A percentile compares a stretch with the other conserved stretches of the same genome.
Evolutionary conservation across 2,113 vertebrate species (phyloP).

Genomic region (Gobiocypris rarus): DNA sequence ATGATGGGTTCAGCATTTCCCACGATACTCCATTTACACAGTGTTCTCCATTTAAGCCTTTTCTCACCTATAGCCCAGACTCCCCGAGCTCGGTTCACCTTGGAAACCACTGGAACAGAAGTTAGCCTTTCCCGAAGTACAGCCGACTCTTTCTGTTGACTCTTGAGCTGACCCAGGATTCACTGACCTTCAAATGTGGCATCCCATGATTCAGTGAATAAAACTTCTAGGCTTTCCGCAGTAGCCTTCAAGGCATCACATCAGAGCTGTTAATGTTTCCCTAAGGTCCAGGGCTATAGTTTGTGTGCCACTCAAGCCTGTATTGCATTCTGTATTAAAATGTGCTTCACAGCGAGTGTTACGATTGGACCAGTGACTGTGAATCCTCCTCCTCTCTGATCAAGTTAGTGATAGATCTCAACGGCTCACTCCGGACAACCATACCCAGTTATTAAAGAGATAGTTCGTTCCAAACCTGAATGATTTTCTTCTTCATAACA

Average conservation of each 20-base stretch:
- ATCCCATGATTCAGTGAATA: not conserved
- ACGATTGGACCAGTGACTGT: not conserved
- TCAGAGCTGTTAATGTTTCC: not conserved
- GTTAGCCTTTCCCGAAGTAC: not conserved
- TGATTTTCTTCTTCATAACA: not conserved
- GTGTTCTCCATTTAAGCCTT: conserved; percentile 2
- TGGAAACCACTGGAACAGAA: not conserved
- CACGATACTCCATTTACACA: not conserved
- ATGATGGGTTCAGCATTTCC: not conserved
- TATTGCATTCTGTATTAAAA: not conserved
- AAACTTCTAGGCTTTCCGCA: not conserved
- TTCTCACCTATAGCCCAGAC: conserved; percentile 11
- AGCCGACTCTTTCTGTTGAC: not conserved
- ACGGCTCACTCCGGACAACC: not conserved
- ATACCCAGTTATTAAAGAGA: not conserved
- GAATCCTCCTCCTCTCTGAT: not conserved
- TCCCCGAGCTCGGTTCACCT: too few species aligned
- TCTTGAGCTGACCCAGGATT: not conserved
- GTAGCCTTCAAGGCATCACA: not conserved
- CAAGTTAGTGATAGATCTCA: not conserved
- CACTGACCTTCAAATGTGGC: not conserved
- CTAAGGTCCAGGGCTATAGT: not conserved
- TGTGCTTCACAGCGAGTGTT: not conserved
- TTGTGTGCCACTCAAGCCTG: not conserved
- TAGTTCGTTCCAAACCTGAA: not conserved